Base-by-base conservation (phyloP, 2,797 vertebrate genomes). In the Ispidina picta region DNA sequence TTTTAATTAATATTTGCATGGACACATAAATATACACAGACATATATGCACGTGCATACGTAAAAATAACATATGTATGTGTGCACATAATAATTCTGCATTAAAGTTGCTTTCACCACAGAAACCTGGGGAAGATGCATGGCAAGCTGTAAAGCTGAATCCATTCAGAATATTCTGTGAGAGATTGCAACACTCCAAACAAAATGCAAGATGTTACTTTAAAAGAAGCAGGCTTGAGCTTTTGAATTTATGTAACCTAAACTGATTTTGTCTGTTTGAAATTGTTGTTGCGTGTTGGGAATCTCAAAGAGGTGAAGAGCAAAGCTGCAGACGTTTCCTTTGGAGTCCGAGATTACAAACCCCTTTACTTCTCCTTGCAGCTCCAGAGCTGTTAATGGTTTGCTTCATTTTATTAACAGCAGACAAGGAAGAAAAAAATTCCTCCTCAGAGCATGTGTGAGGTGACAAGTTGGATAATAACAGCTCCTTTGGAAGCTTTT, bases 211-310 rank as follows among this genome's bases (percentile, higher is more conserved):
- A 93, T 92, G 94, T 94, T 93, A 93, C 91, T 96, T 96, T 95
- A 91, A 94, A 95, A 94, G 95, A 88, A 64, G 83, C 92, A 94
- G 86, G 88, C 95, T 90, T 2, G 23, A 88, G 90, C 91, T 93
- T 96, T 94, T 90, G 95, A 94, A 96, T 94, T 93, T 95, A 96
- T 96, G 95, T 96, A 94, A 95, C 92, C 94, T 92, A 96, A 96
- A 96, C 95, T 96, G 95, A 96, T 96, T 96, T 96, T 94, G 95
- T 96, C 95, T 96, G 86, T 94, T 96, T 94, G 89, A 96, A 95
- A 96, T 92, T 91, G 94, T 91, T 91, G 85, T 89, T 77, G 92
- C 82, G 88, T 95, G 95, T 92, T 73, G 96, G 88, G 95, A 96
- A 96, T 96, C 92, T 96, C 94, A 95, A 96, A 92, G 91, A 96